A percentile compares a stretch with the other conserved stretches of the same genome.
phyloP scores from a whole-genome alignment of 2,888 invertebrate genomes.

The Kryphioiulus occultus region DNA sequence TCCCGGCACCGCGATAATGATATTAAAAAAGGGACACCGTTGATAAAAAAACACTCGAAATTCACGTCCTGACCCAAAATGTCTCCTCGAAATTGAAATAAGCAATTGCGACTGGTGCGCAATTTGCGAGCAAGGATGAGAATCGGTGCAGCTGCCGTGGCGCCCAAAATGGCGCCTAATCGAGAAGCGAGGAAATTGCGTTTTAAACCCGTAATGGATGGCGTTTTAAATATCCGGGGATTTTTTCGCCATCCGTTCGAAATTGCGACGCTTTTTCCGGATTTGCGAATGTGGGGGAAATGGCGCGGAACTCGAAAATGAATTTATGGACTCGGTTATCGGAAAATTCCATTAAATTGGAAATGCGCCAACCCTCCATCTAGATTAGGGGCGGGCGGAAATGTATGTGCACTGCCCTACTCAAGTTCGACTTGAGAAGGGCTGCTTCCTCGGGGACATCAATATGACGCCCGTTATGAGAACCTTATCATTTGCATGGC shows the following conservation, averaged over 20 bases:
- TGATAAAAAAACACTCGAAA: not conserved
- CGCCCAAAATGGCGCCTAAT: not conserved
- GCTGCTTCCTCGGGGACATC: too few relatives aligned
- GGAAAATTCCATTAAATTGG: not conserved
- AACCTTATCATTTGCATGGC: too few relatives aligned
- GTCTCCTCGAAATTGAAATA: not conserved
- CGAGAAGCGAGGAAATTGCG: not conserved
- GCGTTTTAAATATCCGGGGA: not conserved
- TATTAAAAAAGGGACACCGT: not conserved
- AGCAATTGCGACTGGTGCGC: not conserved
- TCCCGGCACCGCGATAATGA: not conserved
- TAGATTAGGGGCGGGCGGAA: not conserved
- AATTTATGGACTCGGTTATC: not conserved
- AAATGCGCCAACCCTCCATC: not conserved
- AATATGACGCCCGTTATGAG: too few relatives aligned
- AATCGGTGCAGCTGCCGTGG: not conserved
- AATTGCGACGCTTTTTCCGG: not conserved
- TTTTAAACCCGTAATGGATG: not conserved
- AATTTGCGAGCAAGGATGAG: too few relatives aligned
- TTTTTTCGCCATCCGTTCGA: not conserved
- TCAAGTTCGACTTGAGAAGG: not conserved
- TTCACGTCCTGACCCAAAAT: not conserved
- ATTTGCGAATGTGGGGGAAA: not conserved
- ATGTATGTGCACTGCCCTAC: not conserved
- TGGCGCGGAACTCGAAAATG: not conserved